Base-by-base conservation (phyloP, 2,888 invertebrate genomes). In the Ormia ochracea region DNA sequence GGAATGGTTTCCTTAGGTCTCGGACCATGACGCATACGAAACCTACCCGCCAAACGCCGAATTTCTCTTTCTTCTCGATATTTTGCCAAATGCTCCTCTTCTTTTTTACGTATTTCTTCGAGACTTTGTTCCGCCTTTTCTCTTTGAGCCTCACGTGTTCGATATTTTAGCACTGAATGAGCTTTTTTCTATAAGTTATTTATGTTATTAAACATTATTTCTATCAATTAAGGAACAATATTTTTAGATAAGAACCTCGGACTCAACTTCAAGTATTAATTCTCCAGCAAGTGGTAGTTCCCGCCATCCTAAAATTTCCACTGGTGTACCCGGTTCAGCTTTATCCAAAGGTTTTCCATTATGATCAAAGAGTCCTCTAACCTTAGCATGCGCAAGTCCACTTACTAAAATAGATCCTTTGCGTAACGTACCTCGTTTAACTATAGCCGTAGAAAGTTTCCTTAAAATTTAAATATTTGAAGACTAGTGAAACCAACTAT, bases 261-360 rank as follows among this genome's bases (percentile, higher is more conserved):
- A 92, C 80, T 92, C 92, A 3, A 97, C 96, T 91, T 98, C 94
- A 5, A 97, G 89, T 36, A 98, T 93, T 63, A 93, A 91, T 83
- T 98, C 97, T 0, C 99, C 99, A 10, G 98, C 96, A 0, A 93
- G 88, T 0, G 99, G 99, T 82, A 98, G 86, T 82, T 94, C 94
- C 82, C 93, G 92, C 99, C 99, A 99, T 3, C 99, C 99, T 58
- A 95, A 92, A 59, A 98, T 93, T 87, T 96, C 94, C 0, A 94
- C 96, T 0, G 98, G 96, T 1, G 93, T 93, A 2, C 90, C 89
- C 0, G 98, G 96, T n/a, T 92, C 90, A 0, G 95, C 97, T 84
- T 92, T 90, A 6, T 91, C 89, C 1, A 98, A 81, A 0, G 91
- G 89, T 2, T 91, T 89, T 0, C 96, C 96, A 33, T 93, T 92